A percentile compares a stretch with the other conserved stretches of the same genome.
Conservation (phyloP, 2,797 vertebrate species). For the Nyctalus aviator region DNA sequence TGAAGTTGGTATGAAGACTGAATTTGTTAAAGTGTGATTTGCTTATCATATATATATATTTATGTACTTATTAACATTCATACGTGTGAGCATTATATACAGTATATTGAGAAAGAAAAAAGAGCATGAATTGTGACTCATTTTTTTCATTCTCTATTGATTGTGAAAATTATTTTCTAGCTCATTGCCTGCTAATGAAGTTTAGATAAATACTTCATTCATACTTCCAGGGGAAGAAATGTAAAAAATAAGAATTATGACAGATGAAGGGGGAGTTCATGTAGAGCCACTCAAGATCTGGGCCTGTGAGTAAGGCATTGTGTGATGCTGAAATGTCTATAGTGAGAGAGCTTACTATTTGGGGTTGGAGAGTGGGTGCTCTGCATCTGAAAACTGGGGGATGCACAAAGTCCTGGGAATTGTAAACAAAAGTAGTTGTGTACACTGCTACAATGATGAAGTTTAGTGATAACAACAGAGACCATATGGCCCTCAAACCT, state of each 20-base stretch:
- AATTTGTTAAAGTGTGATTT: constrained; percentile 57
- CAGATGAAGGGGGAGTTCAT: constrained; percentile 44
- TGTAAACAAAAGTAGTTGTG: constrained; percentile 26
- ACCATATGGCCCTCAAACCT: neutral
- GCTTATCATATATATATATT: neutral
- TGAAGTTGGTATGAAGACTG: neutral
- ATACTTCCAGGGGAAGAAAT: constrained; percentile 69
- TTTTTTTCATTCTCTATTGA: constrained; percentile 74
- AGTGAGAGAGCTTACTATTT: neutral
- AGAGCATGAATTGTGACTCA: constrained; percentile 72
- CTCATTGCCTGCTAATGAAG: constrained; percentile 78
- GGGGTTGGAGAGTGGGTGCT: neutral
- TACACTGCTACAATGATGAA: neutral
- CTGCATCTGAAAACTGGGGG: neutral
- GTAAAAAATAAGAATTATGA: constrained; percentile 70
- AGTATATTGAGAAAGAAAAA: neutral
- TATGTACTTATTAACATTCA: constrained; percentile 8
- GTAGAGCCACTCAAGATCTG: constrained; percentile 30
- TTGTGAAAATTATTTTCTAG: constrained; percentile 71
- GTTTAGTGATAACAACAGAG: neutral
- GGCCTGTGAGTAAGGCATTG: neutral
- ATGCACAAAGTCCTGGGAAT: neutral
- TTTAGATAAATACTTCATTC: constrained; percentile 78
- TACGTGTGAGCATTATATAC: neutral
- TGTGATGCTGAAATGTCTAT: neutral